Evolutionary conservation across 1,140 invertebrate species (phyloP), one percentile per base, ranked within the genome.

Genomic region (Philotrypesis tridentata): DNA sequence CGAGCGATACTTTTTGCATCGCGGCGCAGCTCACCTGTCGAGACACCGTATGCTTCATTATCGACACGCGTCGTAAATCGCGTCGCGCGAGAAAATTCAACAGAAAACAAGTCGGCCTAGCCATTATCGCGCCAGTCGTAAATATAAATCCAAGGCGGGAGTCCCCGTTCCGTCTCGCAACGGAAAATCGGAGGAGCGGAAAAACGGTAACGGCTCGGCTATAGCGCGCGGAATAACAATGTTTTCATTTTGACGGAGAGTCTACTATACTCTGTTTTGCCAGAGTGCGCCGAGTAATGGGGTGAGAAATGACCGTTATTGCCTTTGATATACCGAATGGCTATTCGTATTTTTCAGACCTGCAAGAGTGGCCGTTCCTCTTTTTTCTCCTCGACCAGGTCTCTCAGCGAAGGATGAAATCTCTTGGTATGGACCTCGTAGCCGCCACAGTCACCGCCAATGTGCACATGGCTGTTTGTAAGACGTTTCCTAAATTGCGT

Each of bases 121-220:
- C 65, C 40, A 77, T 77, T 77, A 77, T 77, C 63, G 75, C 40
- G 23, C 48, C 48, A 55, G 43, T 79, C 77, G 43, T 79, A 79
- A 79, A 79, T 79, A 79, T 60, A 79, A 70, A 79, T 70, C 40
- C 25, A 33, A 29, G 48, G 6, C 4, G n/a, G 48, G 3, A 55
- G 48, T 55, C 63, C 67, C 31, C 67, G 31, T 70, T 70, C 31
- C 27, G 63, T 65, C 60, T n/a, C 63, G 48, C 48, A 55, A 2
- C 48, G 48, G 48, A 55, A 55, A 55, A 55, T 55, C 48, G 17
- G 23, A 29, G 11, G 63, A 29, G 23, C 11, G 63, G 63, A 65
- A 65, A 65, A 65, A 65, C 63, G 63, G 63, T 65, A 65, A 25
- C 63, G 27, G 21, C 48, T 0, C 21, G 48, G 5, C 14, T 6